Evolutionary conservation across 2,113 vertebrate species (phyloP).

Genomic region (Bubo bubo): DNA sequence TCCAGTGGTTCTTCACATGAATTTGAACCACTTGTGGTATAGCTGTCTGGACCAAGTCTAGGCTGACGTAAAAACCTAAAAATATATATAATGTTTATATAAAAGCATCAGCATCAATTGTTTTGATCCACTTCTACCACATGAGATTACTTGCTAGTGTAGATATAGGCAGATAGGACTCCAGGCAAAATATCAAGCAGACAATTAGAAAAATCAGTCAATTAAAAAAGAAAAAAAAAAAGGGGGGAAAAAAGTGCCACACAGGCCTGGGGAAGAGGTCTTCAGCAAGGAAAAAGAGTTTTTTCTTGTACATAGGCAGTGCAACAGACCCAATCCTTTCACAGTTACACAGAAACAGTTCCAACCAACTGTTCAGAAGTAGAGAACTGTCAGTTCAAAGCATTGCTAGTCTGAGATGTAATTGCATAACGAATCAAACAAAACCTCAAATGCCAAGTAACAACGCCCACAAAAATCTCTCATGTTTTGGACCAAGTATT

Average conservation of each 20-base stretch:
- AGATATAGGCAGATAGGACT: background rate
- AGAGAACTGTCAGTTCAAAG: background rate
- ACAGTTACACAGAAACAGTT: background rate
- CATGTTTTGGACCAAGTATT: background rate
- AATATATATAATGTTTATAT: background rate
- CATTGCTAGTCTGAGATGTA: background rate
- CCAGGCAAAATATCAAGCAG: background rate
- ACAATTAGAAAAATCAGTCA: background rate
- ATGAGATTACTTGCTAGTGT: background rate
- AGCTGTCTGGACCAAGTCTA: background rate
- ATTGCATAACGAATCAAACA: background rate
- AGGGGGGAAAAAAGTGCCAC: too few species aligned
- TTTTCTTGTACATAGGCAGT: background rate
- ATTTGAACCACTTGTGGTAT: background rate
- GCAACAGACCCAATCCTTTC: background rate
- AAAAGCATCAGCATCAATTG: background rate
- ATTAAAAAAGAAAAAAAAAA: background rate
- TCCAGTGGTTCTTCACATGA: background rate
- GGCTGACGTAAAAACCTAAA: background rate
- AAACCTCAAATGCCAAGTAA: background rate
- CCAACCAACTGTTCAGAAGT: background rate
- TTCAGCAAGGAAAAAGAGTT: background rate
- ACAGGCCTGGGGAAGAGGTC: background rate
- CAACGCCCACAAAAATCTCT: background rate
- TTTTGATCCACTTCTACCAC: background rate